phyloP scores from a whole-genome alignment of 2,113 vertebrate species.

The Oxyura jamaicensis region DNA sequence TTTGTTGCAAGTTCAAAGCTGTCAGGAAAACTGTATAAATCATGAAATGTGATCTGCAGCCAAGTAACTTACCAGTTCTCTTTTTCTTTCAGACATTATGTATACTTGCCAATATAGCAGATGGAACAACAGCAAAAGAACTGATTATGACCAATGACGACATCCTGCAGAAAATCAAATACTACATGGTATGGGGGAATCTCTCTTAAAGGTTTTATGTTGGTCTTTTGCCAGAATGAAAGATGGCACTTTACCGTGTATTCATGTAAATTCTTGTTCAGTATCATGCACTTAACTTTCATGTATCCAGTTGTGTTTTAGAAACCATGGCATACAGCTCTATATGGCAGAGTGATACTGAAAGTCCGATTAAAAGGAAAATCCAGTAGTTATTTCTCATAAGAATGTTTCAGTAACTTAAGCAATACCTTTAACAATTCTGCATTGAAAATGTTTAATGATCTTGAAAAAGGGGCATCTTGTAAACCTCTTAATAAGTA shows the following conservation, averaged over 20 bases:
- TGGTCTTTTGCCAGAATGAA: background rate
- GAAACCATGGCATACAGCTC: background rate
- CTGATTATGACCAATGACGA: conserved; percentile 98
- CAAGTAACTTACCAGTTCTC: background rate
- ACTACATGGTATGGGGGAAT: conserved; percentile 89
- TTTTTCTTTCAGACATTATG: conserved; percentile 89
- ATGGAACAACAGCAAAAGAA: conserved; percentile 95
- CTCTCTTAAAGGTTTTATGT: background rate
- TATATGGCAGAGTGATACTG: background rate
- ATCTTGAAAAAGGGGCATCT: background rate
- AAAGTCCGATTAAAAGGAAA: background rate
- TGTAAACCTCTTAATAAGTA: background rate
- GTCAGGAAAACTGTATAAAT: background rate
- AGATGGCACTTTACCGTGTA: background rate
- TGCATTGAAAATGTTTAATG: background rate
- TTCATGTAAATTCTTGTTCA: background rate
- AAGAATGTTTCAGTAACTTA: background rate
- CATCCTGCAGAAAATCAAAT: conserved; percentile 98
- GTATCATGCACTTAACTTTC: background rate
- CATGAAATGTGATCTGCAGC: background rate
- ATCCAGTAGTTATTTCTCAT: background rate
- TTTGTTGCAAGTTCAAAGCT: background rate
- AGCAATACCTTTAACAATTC: background rate
- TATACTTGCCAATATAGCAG: conserved; percentile 96
- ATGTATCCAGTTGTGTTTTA: background rate